Percentiles rank a stretch among this genome's conserved stretches.
Conservation (phyloP, 1,140 invertebrate species). For the Ridgeia piscesae region DNA sequence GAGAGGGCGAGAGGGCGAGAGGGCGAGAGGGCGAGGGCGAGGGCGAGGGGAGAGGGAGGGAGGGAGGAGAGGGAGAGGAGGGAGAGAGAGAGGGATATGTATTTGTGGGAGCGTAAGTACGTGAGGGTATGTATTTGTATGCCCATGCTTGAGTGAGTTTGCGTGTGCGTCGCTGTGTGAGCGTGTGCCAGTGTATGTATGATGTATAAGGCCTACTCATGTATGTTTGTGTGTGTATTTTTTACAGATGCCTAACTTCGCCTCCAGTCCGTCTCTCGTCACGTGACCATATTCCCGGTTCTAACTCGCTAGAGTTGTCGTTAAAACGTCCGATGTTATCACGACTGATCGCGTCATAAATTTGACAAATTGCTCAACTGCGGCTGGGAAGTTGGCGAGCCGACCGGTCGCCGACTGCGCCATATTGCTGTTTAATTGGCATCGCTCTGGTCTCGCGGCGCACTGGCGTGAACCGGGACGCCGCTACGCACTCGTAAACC, state of each 20-base stretch:
- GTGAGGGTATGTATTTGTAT: neutral
- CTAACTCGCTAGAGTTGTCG: neutral
- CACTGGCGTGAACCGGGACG: neutral
- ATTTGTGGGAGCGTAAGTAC: neutral
- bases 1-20: too few species aligned
- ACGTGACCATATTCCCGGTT: neutral
- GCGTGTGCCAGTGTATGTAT: too few species aligned
- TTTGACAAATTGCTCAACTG: conserved; percentile 1
- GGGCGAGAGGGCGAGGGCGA: too few species aligned
- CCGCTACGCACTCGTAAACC: neutral
- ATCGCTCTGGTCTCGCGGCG: neutral
- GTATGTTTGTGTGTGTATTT: neutral
- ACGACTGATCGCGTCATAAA: neutral
- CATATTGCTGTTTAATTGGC: neutral
- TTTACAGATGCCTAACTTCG: neutral
- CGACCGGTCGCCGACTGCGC: neutral
- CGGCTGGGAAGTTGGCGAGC: neutral
- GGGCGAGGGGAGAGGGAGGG: too few species aligned
- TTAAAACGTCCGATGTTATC: neutral
- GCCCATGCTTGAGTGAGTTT: neutral
- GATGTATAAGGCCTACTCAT: neutral
- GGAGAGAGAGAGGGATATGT: neutral
- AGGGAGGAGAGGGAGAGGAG: too few species aligned
- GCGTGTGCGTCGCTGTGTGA: neutral
- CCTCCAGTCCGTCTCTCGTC: neutral